Evolutionary conservation across 92 coral and sea anemone species (phyloP).

Genomic region (Pocillopora grandis): DNA sequence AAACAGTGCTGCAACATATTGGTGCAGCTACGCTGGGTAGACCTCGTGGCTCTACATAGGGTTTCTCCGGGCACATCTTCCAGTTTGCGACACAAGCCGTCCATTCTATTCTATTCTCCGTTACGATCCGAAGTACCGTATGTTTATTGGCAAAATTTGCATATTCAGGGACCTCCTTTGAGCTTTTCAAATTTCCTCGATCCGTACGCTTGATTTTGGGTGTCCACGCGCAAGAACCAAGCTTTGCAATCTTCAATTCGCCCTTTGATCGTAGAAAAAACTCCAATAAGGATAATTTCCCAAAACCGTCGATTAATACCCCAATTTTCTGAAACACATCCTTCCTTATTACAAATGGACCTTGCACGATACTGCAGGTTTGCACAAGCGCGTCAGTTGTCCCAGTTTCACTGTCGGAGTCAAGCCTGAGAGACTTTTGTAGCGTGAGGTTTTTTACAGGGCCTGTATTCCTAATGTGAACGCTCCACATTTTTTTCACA

Average conservation of each 20-base stretch:
- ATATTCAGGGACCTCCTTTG: slow-evolving; percentile 60
- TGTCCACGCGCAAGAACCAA: slow-evolving; percentile 36
- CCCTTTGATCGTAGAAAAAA: slow-evolving; percentile 73
- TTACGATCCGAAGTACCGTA: slow-evolving; percentile 60
- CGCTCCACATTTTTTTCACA: slow-evolving; percentile 51
- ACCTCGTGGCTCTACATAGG: slow-evolving; percentile 42
- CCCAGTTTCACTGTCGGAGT: neutral
- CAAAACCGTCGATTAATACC: slow-evolving; percentile 41
- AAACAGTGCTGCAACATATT: slow-evolving; percentile 57
- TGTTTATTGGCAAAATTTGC: slow-evolving; percentile 52
- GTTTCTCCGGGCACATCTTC: slow-evolving; percentile 55
- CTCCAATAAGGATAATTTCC: slow-evolving; percentile 47
- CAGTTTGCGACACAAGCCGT: slow-evolving; percentile 67
- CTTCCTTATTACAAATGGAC: slow-evolving; percentile 54
- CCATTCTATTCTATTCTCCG: slow-evolving; percentile 71
- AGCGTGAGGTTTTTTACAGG: neutral
- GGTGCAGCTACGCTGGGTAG: slow-evolving; percentile 56
- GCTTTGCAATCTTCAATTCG: slow-evolving; percentile 48
- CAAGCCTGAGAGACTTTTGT: neutral
- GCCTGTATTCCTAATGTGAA: slow-evolving; percentile 55
- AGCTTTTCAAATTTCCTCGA: slow-evolving; percentile 42
- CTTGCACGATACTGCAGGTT: slow-evolving; percentile 44
- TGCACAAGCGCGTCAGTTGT: neutral
- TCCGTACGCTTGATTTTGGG: slow-evolving; percentile 32
- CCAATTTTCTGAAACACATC: slow-evolving; percentile 48